phyloP scores from a whole-genome alignment of 2,113 vertebrate species.

The Pseudopodoces humilis region DNA sequence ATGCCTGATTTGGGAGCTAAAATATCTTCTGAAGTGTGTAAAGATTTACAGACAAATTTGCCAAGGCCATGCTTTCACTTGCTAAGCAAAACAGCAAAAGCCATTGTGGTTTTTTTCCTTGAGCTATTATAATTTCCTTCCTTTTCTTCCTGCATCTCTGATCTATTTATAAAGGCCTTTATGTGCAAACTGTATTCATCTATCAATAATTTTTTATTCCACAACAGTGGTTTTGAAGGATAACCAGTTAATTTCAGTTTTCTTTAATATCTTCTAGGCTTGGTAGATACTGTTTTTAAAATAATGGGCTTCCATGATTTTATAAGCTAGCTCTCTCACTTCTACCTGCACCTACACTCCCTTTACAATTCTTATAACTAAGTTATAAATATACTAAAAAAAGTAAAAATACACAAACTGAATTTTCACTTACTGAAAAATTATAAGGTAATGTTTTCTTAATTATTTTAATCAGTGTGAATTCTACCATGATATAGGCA shows the following conservation, averaged over 20 bases:
- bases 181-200: not conserved
- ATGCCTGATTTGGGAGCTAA: not conserved
- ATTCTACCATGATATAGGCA: not conserved
- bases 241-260: not conserved
- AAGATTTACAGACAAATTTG: not conserved
- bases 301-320: not conserved
- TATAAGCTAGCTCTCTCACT: not conserved
- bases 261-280: not conserved
- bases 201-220: conserved; percentile 33
- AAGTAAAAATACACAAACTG: not conserved
- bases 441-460: not conserved
- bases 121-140: not conserved
- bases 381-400: not conserved
- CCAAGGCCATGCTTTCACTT: not conserved
- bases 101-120: not conserved
- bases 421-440: not conserved
- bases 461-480: conserved; percentile 25
- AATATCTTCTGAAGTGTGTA: not conserved
- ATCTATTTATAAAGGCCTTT: conserved; percentile 36
- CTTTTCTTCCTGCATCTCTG: not conserved
- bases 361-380: not conserved
- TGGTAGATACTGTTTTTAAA: not conserved
- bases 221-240: conserved; percentile 16
- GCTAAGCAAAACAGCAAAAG: not conserved
- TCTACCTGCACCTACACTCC: not conserved